Percentiles rank a stretch among this genome's conserved stretches.
phyloP scores from a whole-genome alignment of 1,140 invertebrate species.

The Drosophila gunungcola region DNA sequence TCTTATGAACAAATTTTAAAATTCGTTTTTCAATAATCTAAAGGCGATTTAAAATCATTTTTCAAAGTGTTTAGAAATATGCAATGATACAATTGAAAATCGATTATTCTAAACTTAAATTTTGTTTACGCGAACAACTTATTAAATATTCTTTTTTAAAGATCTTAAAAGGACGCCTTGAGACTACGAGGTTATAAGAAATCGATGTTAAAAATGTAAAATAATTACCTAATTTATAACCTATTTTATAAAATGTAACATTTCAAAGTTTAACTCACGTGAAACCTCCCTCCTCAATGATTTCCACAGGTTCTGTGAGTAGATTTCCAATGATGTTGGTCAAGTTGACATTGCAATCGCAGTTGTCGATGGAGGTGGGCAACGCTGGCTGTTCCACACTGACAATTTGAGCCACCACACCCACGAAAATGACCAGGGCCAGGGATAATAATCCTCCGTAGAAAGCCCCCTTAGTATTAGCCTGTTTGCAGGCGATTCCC shows the following conservation, averaged over 20 bases:
- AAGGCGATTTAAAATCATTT: too few species aligned
- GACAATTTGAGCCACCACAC: conserved; percentile 85
- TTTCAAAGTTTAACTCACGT: conserved; percentile 54
- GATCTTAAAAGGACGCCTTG: too few species aligned
- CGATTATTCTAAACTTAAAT: too few species aligned
- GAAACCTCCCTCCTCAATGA: conserved; percentile 42
- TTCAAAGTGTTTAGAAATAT: too few species aligned
- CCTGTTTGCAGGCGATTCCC: conserved; percentile 95
- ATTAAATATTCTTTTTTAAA: too few species aligned
- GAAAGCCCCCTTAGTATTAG: conserved; percentile 89
- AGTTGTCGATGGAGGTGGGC: conserved; percentile 84
- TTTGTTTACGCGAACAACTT: too few species aligned
- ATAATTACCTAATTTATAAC: too few species aligned
- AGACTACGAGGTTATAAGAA: too few species aligned
- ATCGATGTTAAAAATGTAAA: too few species aligned
- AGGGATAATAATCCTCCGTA: conserved; percentile 85
- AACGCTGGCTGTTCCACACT: conserved; percentile 84
- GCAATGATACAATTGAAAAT: too few species aligned
- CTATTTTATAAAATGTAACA: too few species aligned
- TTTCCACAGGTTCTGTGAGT: conserved; percentile 41
- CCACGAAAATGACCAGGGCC: conserved; percentile 85
- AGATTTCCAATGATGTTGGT: conserved; percentile 59
- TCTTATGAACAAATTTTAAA: not conserved
- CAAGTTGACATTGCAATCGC: conserved; percentile 84
- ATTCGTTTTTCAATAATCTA: too few species aligned